A percentile compares a stretch with the other conserved stretches of the same genome.
Conservation (phyloP, 2,797 vertebrate species). For the Loris lydekkerianus region DNA sequence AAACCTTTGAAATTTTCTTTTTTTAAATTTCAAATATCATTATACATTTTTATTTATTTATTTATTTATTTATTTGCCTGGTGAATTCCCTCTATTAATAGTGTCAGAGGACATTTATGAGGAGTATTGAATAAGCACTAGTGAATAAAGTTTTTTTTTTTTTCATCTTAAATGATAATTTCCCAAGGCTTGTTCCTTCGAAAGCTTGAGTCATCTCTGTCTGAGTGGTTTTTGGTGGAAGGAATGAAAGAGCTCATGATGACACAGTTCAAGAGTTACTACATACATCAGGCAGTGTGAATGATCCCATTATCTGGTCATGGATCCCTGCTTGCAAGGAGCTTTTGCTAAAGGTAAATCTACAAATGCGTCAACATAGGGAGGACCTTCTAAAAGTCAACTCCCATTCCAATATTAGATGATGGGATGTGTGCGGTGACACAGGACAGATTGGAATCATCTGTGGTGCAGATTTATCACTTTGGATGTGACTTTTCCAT, state of each 20-base stretch:
- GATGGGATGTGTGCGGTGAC: constrained; percentile 61
- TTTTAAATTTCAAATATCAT: neutral
- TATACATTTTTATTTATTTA: no score
- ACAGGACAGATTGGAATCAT: constrained; percentile 51
- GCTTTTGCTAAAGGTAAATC: constrained; percentile 74
- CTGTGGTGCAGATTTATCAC: constrained; percentile 53
- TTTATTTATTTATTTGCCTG: no score
- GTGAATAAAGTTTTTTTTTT: neutral
- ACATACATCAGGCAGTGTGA: constrained; percentile 72
- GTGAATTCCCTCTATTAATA: no score
- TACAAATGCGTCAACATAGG: constrained; percentile 47
- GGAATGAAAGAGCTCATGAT: constrained; percentile 53
- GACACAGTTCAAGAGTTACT: constrained; percentile 64
- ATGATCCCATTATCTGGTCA: constrained; percentile 75
- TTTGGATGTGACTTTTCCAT: constrained; percentile 15
- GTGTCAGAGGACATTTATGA: neutral
- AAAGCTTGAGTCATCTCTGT: constrained; percentile 62
- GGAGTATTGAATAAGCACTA: neutral
- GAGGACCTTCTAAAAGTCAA: constrained; percentile 75
- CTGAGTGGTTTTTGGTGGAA: constrained; percentile 49
- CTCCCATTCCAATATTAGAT: neutral
- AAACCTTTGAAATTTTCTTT: neutral
- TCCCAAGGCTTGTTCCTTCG: constrained; percentile 13
- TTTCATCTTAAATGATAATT: neutral
- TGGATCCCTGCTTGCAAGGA: constrained; percentile 53